Evolutionary conservation across 2,797 vertebrate genomes (phyloP).

Genomic region (Galagoides demidoff): DNA sequence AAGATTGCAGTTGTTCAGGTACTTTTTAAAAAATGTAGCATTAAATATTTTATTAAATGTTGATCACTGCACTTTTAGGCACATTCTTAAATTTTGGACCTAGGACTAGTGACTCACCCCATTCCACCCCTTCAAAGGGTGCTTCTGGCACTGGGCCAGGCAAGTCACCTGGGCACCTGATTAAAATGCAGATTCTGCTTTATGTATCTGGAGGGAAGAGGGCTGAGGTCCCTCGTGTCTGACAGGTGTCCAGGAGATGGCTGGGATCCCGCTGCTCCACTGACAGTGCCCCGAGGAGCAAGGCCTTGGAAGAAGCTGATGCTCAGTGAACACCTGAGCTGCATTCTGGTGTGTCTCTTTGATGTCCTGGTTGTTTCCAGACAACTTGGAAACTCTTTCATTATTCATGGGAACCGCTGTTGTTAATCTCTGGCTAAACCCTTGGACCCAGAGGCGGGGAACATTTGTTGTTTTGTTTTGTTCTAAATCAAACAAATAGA

Average conservation of each 20-base stretch:
- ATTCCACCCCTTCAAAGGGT: neutral
- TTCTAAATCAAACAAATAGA: constrained; percentile 69
- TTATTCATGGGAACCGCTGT: constrained; percentile 62
- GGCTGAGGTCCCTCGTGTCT: no score
- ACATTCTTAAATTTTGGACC: neutral
- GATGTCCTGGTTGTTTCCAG: constrained; percentile 38
- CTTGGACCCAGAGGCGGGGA: constrained; percentile 58
- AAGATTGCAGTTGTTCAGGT: neutral
- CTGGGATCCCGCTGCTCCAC: neutral
- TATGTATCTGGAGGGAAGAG: neutral
- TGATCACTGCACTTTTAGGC: neutral
- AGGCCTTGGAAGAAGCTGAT: neutral
- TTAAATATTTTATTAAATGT: neutral
- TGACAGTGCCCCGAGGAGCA: neutral
- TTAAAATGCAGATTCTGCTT: neutral
- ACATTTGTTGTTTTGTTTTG: constrained; percentile 66
- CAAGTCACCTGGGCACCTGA: neutral
- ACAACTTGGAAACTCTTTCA: constrained; percentile 58
- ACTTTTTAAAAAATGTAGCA: neutral
- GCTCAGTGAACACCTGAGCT: neutral
- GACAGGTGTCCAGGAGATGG: neutral
- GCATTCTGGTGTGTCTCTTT: constrained; percentile 45
- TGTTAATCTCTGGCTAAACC: constrained; percentile 47
- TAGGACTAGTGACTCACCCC: neutral
- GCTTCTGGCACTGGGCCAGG: neutral